A percentile compares a stretch with the other conserved stretches of the same genome.
These are phyloP conservation scores for Mustela lutreola DNA, from an alignment of 2,113 vertebrate species.

Conservation along the genomic window DNA sequence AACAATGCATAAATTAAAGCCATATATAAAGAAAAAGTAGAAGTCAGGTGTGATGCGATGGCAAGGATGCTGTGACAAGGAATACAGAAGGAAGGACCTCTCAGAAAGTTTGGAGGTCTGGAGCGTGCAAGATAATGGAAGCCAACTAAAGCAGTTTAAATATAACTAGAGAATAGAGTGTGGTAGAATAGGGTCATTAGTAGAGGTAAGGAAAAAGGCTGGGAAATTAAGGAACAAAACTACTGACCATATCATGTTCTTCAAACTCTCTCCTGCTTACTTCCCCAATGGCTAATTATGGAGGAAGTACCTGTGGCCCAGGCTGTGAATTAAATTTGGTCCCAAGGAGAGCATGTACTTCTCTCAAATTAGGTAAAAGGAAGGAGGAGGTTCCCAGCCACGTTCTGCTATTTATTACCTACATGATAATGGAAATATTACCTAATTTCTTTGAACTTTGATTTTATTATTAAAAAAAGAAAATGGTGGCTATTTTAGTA, in stretches of 20 bases:
- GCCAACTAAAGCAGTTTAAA: neutral
- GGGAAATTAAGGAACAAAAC: neutral
- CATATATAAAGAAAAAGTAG: neutral
- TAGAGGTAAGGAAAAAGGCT: neutral
- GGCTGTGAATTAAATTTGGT: neutral
- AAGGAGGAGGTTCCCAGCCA: neutral
- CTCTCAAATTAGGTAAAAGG: neutral
- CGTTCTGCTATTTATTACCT: neutral
- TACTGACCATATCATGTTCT: neutral
- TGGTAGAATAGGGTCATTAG: neutral
- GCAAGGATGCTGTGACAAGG: neutral
- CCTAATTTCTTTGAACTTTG: neutral
- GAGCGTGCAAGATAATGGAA: neutral
- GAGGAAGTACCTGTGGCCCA: too few species aligned
- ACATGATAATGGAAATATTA: neutral
- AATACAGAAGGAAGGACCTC: neutral
- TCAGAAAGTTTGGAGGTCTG: neutral
- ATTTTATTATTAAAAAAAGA: neutral
- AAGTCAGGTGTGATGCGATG: neutral
- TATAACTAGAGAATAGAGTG: neutral
- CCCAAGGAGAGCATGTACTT: neutral
- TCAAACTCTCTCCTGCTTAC: neutral
- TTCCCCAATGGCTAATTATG: neutral
- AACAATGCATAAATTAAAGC: neutral
- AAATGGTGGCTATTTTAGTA: neutral